Base-by-base conservation (phyloP, 1,140 invertebrate species). In the Homarus americanus region DNA sequence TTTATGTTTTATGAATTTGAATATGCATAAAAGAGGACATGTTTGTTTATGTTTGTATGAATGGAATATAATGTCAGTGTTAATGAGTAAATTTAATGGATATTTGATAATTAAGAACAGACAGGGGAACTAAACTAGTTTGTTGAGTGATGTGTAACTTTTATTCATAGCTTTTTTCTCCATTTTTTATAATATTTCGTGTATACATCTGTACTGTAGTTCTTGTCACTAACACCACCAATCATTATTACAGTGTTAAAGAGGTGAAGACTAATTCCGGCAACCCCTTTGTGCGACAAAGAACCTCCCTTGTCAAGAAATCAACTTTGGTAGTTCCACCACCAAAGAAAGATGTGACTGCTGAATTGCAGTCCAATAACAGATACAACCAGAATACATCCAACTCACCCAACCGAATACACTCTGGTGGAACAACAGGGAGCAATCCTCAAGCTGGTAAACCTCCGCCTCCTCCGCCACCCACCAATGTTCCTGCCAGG, bases 401-500 rank as follows among this genome's bases (percentile, higher is more conserved):
- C 34, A 89, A 72, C 36, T 89, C 87, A 34, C 87, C 87, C 12
- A 78, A 89, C 41, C 44, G 87, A 82, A 72, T 38, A 5, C 78
- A 80, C 12, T 36, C 58, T 9, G 63, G 38, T 36, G 66, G 63
- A 28, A 53, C 63, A 15, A 66, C 38, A 0, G 87, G 58, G 12
- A 69, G n/a, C 82, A n/a, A n/a, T 53, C 28, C 78, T 3, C 36
- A 40, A 17, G 28, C 78, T 49, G 38, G 79, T 36, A 89, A 89
- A 32, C 87, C 87, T 24, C 87, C 87, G 36, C 86, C 86, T 7
- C 87, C 87, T 34, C 86, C 86, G n/a, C 87, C 78, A 82, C 63
- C 63, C n/a, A 85, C 66, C n/a, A 69, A 36, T 63, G 75, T 66
- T 28, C 82, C 69, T 73, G 87, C 76, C 34, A 89, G 63, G 41